A percentile compares a stretch with the other conserved stretches of the same genome.
Evolutionary conservation across 2,888 invertebrate species (phyloP).

Genomic region (Epinotia brunnichana): DNA sequence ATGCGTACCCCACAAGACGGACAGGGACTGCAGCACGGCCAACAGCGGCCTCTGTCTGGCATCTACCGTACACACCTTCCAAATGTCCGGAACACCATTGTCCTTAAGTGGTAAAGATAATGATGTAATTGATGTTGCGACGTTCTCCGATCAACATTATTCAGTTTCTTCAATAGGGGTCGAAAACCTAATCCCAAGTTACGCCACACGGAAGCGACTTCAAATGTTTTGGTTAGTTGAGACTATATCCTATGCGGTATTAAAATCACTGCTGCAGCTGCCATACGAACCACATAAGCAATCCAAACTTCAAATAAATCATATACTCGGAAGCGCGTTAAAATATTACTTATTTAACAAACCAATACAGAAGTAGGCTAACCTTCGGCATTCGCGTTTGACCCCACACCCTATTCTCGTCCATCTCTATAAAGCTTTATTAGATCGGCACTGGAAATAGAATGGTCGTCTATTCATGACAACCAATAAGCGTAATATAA

Average conservation of each 20-base stretch:
- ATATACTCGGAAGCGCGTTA: not conserved
- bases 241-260: not conserved
- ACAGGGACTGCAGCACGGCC: not conserved
- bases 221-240: not conserved
- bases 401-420: slow-evolving; percentile 51
- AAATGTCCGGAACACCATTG: not conserved
- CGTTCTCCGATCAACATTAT: not conserved
- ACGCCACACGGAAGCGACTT: not conserved
- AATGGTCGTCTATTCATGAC: slow-evolving; percentile 49
- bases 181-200: not conserved
- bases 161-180: not conserved
- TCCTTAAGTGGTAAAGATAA: not conserved
- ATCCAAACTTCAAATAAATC: not conserved
- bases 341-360: slow-evolving; percentile 4
- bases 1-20: not conserved
- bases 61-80: not conserved
- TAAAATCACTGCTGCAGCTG: not conserved
- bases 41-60: not conserved
- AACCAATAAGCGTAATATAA: slow-evolving; percentile 37
- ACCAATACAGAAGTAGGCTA: slow-evolving; percentile 42
- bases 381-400: slow-evolving; percentile 56
- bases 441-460: slow-evolving; percentile 53
- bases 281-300: not conserved
- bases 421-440: slow-evolving; percentile 58
- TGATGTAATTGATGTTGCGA: not conserved